Base-by-base conservation (phyloP, 2,888 invertebrate genomes). In the Epistrophella euchroma region DNA sequence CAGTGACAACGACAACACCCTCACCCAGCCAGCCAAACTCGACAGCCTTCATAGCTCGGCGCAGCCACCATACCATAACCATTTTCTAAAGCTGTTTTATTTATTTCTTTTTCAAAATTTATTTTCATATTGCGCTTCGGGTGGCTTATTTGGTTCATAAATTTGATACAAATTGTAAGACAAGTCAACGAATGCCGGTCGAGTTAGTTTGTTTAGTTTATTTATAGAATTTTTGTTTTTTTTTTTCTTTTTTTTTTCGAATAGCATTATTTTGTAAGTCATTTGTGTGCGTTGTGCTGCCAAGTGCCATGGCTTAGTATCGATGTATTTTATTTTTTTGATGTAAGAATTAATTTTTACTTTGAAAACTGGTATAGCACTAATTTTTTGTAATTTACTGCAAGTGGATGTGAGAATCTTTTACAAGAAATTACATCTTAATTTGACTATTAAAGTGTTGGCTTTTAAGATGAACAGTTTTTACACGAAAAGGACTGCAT, bases 211-310 rank as follows among this genome's bases (percentile, higher is more conserved):
- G 40, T 68, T 74, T 56, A 32, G 45, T 47, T 73, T 68, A 60
- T 70, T 75, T 56, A 60, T 73, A 77, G 60, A 64, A 66, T 66
- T 35, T 32, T 15, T 64, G 32, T 28, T 47, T 47, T 64, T n/a
- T 6, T 2, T 60, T 37, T 7, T 37, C 19, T 19, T 60, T 15
- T 10, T 43, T 0, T 7, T 43, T 32, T 10, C 9, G 6, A 62
- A 40, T 22, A 43, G 28, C n/a, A 47, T 40, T 73, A n/a, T n/a
- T 40, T 73, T n/a, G 43, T 85, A 81, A 85, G 47, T 85, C 85
- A 85, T 62, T 43, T 62, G 37, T 64, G 73, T 45, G 72, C 45
- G 28, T 66, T 32, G 32, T 28, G 32, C 13, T 32, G 9, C 25
- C 43, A 43, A 25, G 43, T 28, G 2, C 15, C 28, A 32, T 32